Percentiles rank a stretch among this genome's conserved stretches.
Conservation (phyloP, 2,888 invertebrate species). For the Pyralis farinalis region DNA sequence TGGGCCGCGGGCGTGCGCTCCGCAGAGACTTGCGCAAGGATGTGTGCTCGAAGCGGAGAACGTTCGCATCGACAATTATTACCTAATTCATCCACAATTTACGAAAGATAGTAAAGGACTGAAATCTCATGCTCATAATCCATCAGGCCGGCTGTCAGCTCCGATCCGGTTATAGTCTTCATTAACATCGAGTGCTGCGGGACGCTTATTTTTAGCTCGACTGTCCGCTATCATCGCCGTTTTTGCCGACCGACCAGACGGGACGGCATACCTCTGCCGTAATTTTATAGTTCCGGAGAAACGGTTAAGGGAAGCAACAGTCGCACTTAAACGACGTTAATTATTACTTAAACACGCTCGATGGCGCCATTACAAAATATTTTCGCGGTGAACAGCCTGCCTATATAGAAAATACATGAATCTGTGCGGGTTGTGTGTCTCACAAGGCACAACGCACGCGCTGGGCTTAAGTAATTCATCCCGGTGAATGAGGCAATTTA, state of each 20-base stretch:
- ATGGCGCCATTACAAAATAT: conserved; percentile 57
- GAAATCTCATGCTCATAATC: conserved; percentile 22
- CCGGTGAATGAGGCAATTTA: conserved; percentile 45
- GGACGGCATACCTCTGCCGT: conserved; percentile 42
- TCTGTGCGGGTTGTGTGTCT: conserved; percentile 11
- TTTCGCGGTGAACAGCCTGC: conserved; percentile 31
- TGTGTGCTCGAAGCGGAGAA: conserved; percentile 13
- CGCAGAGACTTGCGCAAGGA: conserved; percentile 42
- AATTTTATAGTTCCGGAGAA: conserved; percentile 72
- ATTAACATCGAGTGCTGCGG: conserved; percentile 42
- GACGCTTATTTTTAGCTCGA: conserved; percentile 50
- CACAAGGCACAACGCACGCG: conserved; percentile 10
- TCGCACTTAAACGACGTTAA: conserved; percentile 47
- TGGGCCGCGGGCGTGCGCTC: conserved; percentile 27
- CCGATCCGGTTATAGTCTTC: conserved; percentile 47
- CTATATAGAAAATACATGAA: conserved; percentile 18
- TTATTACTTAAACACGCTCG: conserved; percentile 46
- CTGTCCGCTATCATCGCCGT: conserved; percentile 40
- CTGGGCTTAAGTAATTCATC: conserved; percentile 39
- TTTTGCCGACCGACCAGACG: conserved; percentile 40
- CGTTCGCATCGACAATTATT: not conserved
- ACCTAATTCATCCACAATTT: not conserved
- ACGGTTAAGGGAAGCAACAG: conserved; percentile 52
- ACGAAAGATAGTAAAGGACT: not conserved
- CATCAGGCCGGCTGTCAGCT: conserved; percentile 38